These are phyloP conservation scores for Tupaia chinensis DNA, from an alignment of 2,113 vertebrate genomes.

Conservation along the genomic window DNA sequence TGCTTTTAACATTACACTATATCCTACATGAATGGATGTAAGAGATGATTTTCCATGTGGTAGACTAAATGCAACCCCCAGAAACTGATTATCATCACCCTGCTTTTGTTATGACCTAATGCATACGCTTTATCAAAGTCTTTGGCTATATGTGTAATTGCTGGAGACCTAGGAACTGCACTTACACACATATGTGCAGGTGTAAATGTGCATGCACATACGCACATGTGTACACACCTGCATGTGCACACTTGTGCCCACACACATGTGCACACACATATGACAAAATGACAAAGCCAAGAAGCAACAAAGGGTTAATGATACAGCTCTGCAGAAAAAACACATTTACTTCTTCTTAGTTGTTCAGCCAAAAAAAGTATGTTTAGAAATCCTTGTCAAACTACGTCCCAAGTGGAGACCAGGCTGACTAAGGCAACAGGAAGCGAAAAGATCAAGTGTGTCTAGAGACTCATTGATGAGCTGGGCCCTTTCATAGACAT, in stretches of 20 bases:
- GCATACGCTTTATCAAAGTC: neutral
- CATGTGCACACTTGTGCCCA: neutral
- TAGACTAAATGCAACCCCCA: neutral
- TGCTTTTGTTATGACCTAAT: neutral
- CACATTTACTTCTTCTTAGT: neutral
- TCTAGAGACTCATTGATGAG: neutral
- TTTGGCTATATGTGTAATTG: neutral
- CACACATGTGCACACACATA: neutral
- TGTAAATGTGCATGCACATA: neutral
- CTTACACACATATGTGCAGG: neutral
- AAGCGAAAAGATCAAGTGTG: neutral
- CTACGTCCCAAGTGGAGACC: neutral
- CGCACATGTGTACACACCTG: fast-evolving
- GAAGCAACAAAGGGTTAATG: neutral
- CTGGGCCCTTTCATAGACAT: neutral
- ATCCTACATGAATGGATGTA: neutral
- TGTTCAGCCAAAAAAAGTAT: neutral
- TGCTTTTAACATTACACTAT: fast-evolving
- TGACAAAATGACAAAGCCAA: neutral
- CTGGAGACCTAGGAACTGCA: neutral
- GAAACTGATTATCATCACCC: neutral
- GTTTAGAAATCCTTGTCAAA: neutral
- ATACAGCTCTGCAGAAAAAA: neutral
- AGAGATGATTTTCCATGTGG: neutral
- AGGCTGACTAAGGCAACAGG: neutral